These are phyloP conservation scores for Garrulus glandarius DNA, from an alignment of 2,797 vertebrate genomes.

Conservation along the genomic window DNA sequence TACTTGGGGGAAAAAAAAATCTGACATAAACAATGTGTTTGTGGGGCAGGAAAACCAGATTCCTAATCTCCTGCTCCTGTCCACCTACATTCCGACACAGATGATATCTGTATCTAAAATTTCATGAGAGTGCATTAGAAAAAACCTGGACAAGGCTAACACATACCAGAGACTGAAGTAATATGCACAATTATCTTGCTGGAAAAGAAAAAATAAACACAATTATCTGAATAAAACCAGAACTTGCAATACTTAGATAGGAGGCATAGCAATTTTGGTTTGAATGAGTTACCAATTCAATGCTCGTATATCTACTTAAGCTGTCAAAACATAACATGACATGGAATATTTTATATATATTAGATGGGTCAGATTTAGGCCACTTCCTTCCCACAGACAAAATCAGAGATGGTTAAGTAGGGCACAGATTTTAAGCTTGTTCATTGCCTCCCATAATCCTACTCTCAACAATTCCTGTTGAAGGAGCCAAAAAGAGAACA, in stretches of 20 bases:
- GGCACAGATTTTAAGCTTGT: conserved; percentile 15
- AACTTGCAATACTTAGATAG: conserved; percentile 50
- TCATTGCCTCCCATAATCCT: neutral
- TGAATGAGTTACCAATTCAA: conserved; percentile 36
- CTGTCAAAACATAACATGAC: conserved; percentile 63
- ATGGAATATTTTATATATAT: conserved; percentile 45
- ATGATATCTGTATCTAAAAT: conserved; percentile 2
- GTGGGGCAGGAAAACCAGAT: neutral
- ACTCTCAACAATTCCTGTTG: neutral
- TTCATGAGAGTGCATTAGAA: conserved; percentile 5
- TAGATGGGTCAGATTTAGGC: conserved; percentile 56
- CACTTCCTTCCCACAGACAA: conserved; percentile 59
- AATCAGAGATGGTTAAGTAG: conserved; percentile 4
- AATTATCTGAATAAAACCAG: conserved; percentile 66
- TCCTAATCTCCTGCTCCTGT: neutral
- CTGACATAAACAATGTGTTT: neutral
- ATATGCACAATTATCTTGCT: conserved; percentile 44
- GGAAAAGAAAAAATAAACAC: conserved; percentile 65
- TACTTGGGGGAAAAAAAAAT: rapidly evolving
- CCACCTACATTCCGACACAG: neutral
- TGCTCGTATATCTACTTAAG: conserved; percentile 35
- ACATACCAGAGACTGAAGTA: conserved; percentile 56
- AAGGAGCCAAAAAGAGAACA: neutral
- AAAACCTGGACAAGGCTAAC: conserved; percentile 26
- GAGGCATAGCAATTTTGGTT: conserved; percentile 44